Base-by-base conservation (phyloP, 2,888 invertebrate genomes). In the Stegophylla sp. region DNA sequence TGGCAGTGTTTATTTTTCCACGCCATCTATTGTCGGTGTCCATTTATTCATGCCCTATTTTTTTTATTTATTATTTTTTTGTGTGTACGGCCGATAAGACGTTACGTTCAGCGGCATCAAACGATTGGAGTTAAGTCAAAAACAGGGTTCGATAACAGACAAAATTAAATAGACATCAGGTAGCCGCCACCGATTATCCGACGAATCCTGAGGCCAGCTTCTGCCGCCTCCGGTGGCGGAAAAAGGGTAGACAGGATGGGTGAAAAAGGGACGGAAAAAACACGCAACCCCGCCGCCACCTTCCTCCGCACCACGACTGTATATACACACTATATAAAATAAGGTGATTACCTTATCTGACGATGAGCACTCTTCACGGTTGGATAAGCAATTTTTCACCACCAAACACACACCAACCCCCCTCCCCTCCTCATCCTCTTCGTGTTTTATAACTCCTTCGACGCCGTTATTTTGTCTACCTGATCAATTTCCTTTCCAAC, bases 311-410 rank as follows among this genome's bases (percentile, higher is more conserved):
- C 20, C 20, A 13, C 34, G 51, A 41, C 64, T 28, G 72, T 67
- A 67, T 61, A 43, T 56, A 41, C 66, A 64, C 41, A 53, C 51
- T 69, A 43, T 61, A 79, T 71, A 69, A 71, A 61, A 71, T 71
- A 79, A 71, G 69, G 79, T 79, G 79, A 79, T 79, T 79, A 79
- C 79, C 79, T 79, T 79, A 79, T 79, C 79, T 79, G 79, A 61
- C 69, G 79, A 79, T 61, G 79, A 79, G 79, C 82, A 82, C 82
- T 79, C 82, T 82, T 82, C 77, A 82, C 77, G 77, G 76, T 77
- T 77, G 82, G 82, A 76, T 79, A 71, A 82, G 77, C 82, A 71
- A 82, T 82, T 82, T 82, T 82, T 82, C 82, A 76, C 71, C 82
- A 76, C 48, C 61, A 77, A 77, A 79, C 56, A 51, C 76, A 61